These are phyloP conservation scores for Thysanoteuthis rhombus DNA, from an alignment of 2,888 invertebrate genomes.

Conservation along the genomic window DNA sequence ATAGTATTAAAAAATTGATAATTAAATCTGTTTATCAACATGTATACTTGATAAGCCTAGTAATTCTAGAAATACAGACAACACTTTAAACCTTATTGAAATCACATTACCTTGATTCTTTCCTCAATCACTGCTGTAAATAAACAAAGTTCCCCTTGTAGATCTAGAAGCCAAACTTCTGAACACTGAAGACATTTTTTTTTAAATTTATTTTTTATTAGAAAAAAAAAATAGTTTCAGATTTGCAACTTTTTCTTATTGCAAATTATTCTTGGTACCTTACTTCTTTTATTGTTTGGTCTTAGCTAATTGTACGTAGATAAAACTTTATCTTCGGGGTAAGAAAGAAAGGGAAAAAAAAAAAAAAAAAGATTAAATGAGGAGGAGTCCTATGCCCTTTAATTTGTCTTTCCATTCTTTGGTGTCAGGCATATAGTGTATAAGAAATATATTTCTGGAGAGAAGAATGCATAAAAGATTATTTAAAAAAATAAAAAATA, in stretches of 20 bases:
- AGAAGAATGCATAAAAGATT: neutral
- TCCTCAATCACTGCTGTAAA: neutral
- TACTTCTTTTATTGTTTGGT: neutral
- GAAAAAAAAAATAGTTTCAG: conserved; percentile 12
- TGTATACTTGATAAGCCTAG: neutral
- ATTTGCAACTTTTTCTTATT: neutral
- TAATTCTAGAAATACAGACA: neutral
- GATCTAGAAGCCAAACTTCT: neutral
- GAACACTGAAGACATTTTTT: neutral
- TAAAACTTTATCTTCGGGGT: neutral
- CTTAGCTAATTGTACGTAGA: neutral
- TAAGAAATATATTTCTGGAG: neutral
- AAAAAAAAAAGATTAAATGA: neutral
- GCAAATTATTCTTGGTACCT: neutral
- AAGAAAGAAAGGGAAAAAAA: neutral
- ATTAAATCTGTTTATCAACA: neutral
- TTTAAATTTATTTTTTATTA: neutral
- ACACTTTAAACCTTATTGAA: neutral
- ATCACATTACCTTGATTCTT: neutral
- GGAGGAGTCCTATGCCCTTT: neutral
- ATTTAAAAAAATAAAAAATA: neutral
- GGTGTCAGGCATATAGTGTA: neutral
- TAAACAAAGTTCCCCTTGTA: neutral
- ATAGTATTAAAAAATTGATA: no score
- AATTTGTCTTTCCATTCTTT: neutral